Evolutionary conservation across 1,140 invertebrate species (phyloP).

Genomic region (Watersipora subatra): DNA sequence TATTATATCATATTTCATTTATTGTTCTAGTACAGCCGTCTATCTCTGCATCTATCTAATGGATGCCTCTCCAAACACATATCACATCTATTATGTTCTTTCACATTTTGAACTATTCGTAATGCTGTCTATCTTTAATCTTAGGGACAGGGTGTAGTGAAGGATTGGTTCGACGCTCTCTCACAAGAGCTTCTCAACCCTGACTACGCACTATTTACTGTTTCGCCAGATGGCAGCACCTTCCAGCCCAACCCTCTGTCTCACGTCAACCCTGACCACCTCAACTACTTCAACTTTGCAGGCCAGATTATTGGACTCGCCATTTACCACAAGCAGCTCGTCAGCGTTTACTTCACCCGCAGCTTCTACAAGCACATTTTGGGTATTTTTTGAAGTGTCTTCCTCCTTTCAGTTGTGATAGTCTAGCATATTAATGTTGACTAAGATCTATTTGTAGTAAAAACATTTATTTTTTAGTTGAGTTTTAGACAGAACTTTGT

Average conservation of each 20-base stretch:
- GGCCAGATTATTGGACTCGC: slow-evolving; percentile 76
- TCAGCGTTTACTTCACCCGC: slow-evolving; percentile 32
- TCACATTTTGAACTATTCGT: too few species aligned
- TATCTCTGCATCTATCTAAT: too few species aligned
- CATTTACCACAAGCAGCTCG: slow-evolving; percentile 27
- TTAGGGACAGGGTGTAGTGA: slow-evolving; percentile 79
- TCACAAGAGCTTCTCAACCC: slow-evolving; percentile 90
- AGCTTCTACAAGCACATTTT: slow-evolving; percentile 38
- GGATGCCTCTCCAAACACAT: too few species aligned
- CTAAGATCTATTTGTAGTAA: too few species aligned
- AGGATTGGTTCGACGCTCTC: slow-evolving; percentile 86
- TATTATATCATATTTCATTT: too few species aligned
- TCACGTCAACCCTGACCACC: slow-evolving; percentile 66
- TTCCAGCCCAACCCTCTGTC: slow-evolving; percentile 37
- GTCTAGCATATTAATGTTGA: too few species aligned
- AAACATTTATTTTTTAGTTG: too few species aligned
- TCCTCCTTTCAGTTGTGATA: too few species aligned
- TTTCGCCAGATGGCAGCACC: slow-evolving; percentile 57
- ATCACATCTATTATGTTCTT: too few species aligned
- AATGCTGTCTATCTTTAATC: too few species aligned
- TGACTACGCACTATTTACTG: slow-evolving; percentile 83
- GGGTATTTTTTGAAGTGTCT: slow-evolving; percentile 13
- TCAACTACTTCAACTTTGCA: slow-evolving; percentile 92
- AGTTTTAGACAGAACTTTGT: too few species aligned
- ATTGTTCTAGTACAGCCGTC: too few species aligned